Percentiles rank a stretch among this genome's conserved stretches.
These are phyloP conservation scores for Champsocephalus gunnari DNA, from an alignment of 2,797 vertebrate species.

Conservation along the genomic window DNA sequence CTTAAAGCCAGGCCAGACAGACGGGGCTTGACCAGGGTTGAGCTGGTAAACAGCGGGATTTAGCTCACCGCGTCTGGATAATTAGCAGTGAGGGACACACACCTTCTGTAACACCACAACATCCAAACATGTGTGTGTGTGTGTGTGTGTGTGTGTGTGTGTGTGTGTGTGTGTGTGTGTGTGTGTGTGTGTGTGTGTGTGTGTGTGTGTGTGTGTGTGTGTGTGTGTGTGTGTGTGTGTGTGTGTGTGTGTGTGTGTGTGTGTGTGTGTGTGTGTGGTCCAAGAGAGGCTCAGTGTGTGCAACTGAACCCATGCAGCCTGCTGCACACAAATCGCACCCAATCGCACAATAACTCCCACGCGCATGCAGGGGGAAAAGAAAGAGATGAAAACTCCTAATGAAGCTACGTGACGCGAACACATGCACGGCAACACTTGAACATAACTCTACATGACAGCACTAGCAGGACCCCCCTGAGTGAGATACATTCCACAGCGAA, in stretches of 20 bases:
- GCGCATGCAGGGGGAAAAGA: conserved; percentile 35
- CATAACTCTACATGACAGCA: conserved; percentile 29
- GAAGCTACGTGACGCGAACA: conserved; percentile 25
- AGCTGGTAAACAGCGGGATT: conserved; percentile 72
- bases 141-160: conserved; percentile 15
- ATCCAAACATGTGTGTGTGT: conserved; percentile 20
- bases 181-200: conserved; percentile 19
- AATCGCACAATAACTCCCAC: conserved; percentile 61
- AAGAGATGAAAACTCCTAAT: conserved; percentile 37
- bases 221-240: too few relatives aligned
- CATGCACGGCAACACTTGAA: conserved; percentile 7
- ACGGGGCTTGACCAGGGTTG: conserved; percentile 59
- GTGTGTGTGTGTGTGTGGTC: neutral
- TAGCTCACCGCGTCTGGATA: conserved; percentile 70
- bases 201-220: neutral
- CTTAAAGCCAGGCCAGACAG: conserved; percentile 67
- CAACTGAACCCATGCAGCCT: conserved; percentile 43
- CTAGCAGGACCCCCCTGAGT: conserved; percentile 26
- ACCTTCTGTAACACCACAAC: conserved; percentile 54
- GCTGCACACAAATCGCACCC: conserved; percentile 56
- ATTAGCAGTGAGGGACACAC: conserved; percentile 66
- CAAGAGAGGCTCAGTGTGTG: conserved; percentile 25
- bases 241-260: too few relatives aligned
- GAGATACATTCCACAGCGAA: conserved; percentile 22
- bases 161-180: conserved; percentile 2